A percentile compares a stretch with the other conserved stretches of the same genome.
phyloP scores from a whole-genome alignment of 2,888 invertebrate species.

The Eristalinus sepulchralis region DNA sequence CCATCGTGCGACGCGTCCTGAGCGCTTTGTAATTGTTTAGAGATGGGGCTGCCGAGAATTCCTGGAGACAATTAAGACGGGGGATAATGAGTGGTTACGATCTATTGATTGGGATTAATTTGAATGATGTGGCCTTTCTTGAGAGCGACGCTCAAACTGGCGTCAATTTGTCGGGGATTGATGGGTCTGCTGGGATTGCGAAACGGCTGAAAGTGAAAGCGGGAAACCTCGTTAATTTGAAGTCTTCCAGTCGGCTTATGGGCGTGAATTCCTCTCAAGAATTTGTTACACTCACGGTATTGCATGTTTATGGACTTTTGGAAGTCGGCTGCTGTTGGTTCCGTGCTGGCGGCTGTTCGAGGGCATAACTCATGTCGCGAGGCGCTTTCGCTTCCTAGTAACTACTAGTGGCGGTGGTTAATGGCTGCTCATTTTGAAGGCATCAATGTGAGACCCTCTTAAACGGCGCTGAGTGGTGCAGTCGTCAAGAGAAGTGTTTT shows the following conservation, averaged over 20 bases:
- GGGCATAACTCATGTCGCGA: neutral
- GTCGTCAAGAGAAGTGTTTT: too few relatives aligned
- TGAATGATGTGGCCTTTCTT: neutral
- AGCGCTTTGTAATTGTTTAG: slow-evolving; percentile 37
- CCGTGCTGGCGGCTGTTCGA: neutral
- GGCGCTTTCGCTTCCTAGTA: neutral
- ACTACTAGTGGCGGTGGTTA: neutral
- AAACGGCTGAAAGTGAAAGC: neutral
- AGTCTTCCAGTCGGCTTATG: neutral
- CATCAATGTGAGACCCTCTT: neutral
- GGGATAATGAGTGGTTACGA: slow-evolving; percentile 26
- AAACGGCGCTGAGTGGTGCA: too few relatives aligned
- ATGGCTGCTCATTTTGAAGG: neutral
- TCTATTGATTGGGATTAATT: slow-evolving; percentile 22
- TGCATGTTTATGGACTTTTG: neutral
- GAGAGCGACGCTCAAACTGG: neutral
- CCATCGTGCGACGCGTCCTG: neutral
- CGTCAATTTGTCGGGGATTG: neutral
- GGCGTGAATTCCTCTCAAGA: neutral
- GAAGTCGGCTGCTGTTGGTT: neutral
- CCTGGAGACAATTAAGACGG: neutral
- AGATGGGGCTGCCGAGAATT: neutral
- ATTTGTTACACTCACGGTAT: neutral
- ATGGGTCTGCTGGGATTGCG: neutral
- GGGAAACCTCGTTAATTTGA: neutral